Base-by-base conservation (phyloP, 2,888 invertebrate species). In the Drosophila multiciliata region DNA sequence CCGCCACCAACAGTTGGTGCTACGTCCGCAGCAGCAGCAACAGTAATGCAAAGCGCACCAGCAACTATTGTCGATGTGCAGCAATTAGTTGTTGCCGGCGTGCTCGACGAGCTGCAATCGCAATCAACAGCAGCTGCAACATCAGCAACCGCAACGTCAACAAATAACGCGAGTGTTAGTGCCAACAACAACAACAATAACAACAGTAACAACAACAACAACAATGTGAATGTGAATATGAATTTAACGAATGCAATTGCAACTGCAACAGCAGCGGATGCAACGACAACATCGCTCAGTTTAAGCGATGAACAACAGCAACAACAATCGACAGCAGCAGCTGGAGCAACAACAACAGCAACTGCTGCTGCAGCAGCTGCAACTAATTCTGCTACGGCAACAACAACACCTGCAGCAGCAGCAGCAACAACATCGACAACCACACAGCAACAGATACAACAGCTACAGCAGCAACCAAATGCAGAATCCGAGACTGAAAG, bases 401-500 rank as follows among this genome's bases (percentile, higher is more conserved):
- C 40, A 15, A 20, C 45, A 36, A 38, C 38, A 17, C 38, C 38
- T 38, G 38, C 63, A 63, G 61, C 76, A 67, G 45, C 78, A 70
- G 61, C 55, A 59, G 69, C 84, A 59, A 58, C 80, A 59, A 36
- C 89, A 65, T 50, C 75, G 73, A 75, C 83, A 75, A 69, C 78
- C 48, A 78, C 89, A 69, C 90, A 79, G 65, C 78, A 71, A 74
- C 85, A 78, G 48, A 81, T 77, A 71, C 80, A 64, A 79, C 87
- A 78, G 78, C 80, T 83, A 77, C 91, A 91, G 63, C 86, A 87
- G 76, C 86, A 82, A 88, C 90, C 88, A 87, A 92, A 89, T 85
- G 76, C 91, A 83, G 93, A 93, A 87, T 91, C 93, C 83, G 93
- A 93, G 90, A 93, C 91, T 93, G 93, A 93, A 92, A 93, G 93